These are phyloP conservation scores for Chrysina gloriosa DNA, from an alignment of 2,888 invertebrate genomes.

Conservation along the genomic window DNA sequence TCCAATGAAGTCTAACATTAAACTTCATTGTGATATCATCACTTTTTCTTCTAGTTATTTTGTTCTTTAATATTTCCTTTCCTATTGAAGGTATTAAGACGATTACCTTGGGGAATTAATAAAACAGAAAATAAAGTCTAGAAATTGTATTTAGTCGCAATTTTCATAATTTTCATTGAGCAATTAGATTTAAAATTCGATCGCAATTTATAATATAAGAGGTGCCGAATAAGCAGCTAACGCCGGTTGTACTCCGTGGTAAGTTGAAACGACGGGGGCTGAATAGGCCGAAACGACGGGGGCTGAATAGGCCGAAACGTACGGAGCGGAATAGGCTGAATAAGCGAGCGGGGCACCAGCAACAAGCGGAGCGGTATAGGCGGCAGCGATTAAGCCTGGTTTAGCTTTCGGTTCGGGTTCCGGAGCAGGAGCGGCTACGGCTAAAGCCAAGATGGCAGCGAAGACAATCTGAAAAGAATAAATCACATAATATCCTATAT, in stretches of 20 bases:
- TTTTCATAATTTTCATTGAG: background rate
- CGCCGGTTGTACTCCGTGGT: constrained; percentile 45
- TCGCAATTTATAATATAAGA: constrained; percentile 5
- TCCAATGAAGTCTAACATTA: too few relatives aligned
- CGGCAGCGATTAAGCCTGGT: constrained; percentile 62
- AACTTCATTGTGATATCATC: too few relatives aligned
- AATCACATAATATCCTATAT: too few relatives aligned
- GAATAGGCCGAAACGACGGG: constrained; percentile 30
- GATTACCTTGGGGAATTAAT: too few relatives aligned
- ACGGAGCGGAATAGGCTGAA: constrained; percentile 34
- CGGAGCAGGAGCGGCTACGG: constrained; percentile 64
- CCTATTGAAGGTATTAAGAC: too few relatives aligned
- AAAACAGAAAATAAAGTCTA: too few relatives aligned
- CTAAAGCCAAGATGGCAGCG: constrained; percentile 65
- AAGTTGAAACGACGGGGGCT: constrained; percentile 55
- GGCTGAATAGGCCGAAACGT: constrained; percentile 25
- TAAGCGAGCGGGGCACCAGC: constrained; percentile 37
- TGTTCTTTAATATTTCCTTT: too few relatives aligned
- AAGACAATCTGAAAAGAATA: constrained; percentile 63
- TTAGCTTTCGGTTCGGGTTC: constrained; percentile 47
- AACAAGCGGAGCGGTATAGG: constrained; percentile 36
- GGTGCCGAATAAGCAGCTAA: constrained; percentile 41
- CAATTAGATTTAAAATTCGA: background rate
- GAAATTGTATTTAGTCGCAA: background rate
- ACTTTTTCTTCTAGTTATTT: too few relatives aligned